phyloP scores from a whole-genome alignment of 2,888 invertebrate genomes.

The Troides helena region DNA sequence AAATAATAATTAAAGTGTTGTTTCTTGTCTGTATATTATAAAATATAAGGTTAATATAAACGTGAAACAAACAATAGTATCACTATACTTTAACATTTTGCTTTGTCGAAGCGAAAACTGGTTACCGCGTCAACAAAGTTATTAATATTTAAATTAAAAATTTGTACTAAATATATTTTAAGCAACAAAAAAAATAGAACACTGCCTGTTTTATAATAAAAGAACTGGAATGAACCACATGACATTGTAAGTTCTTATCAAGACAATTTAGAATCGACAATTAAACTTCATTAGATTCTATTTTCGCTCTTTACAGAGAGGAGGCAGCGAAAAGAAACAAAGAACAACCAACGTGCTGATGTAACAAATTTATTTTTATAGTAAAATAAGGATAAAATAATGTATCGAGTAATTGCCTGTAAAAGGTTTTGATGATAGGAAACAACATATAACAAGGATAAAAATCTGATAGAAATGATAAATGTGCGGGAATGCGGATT shows the following conservation, averaged over 20 bases:
- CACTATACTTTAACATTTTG: too few species aligned
- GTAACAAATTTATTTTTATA: slow-evolving; percentile 12
- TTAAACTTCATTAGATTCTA: slow-evolving; percentile 51
- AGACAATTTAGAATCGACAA: slow-evolving; percentile 43
- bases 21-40: not conserved
- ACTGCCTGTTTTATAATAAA: not conserved
- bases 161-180: not conserved
- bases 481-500: slow-evolving; percentile 51
- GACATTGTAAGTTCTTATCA: slow-evolving; percentile 33
- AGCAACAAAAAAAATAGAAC: not conserved
- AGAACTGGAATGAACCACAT: not conserved
- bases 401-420: not conserved
- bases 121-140: not conserved
- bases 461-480: slow-evolving; percentile 40
- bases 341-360: slow-evolving; percentile 27
- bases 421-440: slow-evolving; percentile 20
- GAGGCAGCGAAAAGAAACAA: slow-evolving; percentile 41
- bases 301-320: slow-evolving; percentile 47
- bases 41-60: not conserved
- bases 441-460: slow-evolving; percentile 21
- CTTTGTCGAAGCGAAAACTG: not conserved
- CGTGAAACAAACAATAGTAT: not conserved
- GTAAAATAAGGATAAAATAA: slow-evolving; percentile 7
- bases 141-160: too few species aligned
- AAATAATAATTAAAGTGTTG: too few species aligned